Evolutionary conservation across 2,797 vertebrate species (phyloP), one percentile per base, ranked within the genome.

Genomic region (Myripristis murdjan): DNA sequence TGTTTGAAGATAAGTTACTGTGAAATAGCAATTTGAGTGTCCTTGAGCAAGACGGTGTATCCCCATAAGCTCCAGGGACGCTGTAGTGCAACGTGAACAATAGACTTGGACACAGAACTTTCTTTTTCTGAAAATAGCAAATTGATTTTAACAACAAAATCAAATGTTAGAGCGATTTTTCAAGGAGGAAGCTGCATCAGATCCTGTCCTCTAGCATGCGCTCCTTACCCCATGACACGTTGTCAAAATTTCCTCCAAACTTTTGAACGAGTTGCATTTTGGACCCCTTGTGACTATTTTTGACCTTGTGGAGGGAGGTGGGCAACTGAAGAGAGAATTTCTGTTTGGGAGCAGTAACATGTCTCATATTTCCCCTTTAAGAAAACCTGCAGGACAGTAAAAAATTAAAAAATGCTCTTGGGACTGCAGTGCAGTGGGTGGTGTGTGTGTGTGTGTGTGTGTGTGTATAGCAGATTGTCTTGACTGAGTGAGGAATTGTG

Each of bases 401-500:
- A 62, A 66, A 77, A 82, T 70, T 63, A 71, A 75, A 60, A 41
- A 39, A 59, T 53, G 31, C 64, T 65, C 6, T 65, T 14, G 70
- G 54, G 58, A 33, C 73, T 73, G 64, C 67, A 64, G 51, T 64
- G 15, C 64, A 51, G 81, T 81, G 82, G 80, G 77, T 74, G 80
- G 70, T 79, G 54, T 72, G 51, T 60, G 66, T 35, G 24, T n/a
- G 48, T 64, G 49, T 28, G 35, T 64, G 49, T 28, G 33, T 43
- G 62, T 46, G 69, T 49, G 48, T 52, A 18, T 49, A 65, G 61
- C 31, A 6, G 59, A 81, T 78, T 84, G 76, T 81, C 85, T 83
- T 88, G 77, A 84, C 82, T 76, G 73, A 77, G 83, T 77, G 83
- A 87, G 79, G 65, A 79, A 85, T 65, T 82, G 75, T 86, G 77